Evolutionary conservation across 1,140 invertebrate genomes (phyloP).

Genomic region (Hormaphis cornu): DNA sequence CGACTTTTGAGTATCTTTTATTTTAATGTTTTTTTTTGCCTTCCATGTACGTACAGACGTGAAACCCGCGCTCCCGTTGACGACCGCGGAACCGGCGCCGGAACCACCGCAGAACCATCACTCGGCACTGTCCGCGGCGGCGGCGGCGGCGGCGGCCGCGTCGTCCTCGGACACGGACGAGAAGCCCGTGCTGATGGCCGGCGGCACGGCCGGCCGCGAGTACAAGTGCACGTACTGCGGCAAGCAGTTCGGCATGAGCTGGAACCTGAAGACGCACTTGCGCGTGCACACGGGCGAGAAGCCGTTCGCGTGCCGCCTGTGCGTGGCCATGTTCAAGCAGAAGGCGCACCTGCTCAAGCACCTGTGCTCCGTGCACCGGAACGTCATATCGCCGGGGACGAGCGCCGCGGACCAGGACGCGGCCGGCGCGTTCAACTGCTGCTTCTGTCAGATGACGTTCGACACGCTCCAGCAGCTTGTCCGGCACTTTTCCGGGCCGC

Average conservation of each 20-base stretch:
- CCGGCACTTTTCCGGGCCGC: conserved; percentile 70
- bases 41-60: too few relatives aligned
- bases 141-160: background rate
- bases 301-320: conserved; percentile 74
- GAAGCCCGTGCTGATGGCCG: background rate
- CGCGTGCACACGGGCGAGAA: conserved; percentile 78
- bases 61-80: background rate
- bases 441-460: conserved; percentile 73
- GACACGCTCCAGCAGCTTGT: conserved; percentile 73
- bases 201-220: conserved; percentile 50
- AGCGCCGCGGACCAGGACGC: conserved; percentile 49
- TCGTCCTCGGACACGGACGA: background rate
- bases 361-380: conserved; percentile 73
- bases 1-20: background rate
- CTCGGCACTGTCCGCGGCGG: background rate
- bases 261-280: conserved; percentile 77
- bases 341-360: conserved; percentile 77
- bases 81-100: background rate
- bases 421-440: conserved; percentile 61
- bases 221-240: conserved; percentile 78
- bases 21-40: background rate
- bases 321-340: conserved; percentile 80
- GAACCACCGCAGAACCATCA: background rate
- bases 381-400: conserved; percentile 65
- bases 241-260: conserved; percentile 81